Evolutionary conservation across 2,888 invertebrate species (phyloP), one percentile per base, ranked within the genome.

Genomic region (Acanthosepion lycidas): DNA sequence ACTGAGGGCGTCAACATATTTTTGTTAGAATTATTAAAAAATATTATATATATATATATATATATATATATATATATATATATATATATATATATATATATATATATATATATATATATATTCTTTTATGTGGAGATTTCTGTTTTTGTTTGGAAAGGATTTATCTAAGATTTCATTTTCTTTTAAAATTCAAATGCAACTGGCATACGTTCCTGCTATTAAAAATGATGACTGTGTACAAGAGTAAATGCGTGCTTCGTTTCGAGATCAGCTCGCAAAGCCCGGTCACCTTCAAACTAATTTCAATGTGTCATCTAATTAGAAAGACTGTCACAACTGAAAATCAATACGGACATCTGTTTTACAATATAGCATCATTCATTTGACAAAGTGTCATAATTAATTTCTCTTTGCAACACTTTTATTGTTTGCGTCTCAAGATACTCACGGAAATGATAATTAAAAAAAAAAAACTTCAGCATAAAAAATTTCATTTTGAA

Each of bases 271-370:
- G 33, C n/a, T 23, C 12, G n/a, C 78, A 78, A 78, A 78, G 78
- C 12, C 78, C 78, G 78, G 78, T 33, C 78, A 33, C 5, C 78
- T 78, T 78, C 78, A 33, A 78, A 78, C 78, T 78, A 78, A 78
- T 78, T 78, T n/a, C 78, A 78, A 78, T 12, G 78, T 78, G 78
- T 78, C 78, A 78, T 78, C 78, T 78, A 78, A 78, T 78, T 78
- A 78, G 78, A 33, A n/a, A 78, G 78, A 78, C 78, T 78, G 78
- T 78, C 78, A 78, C 78, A 15, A 33, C 18, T n/a, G 78, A 78
- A 78, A 78, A 78, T 78, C 78, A 33, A 78, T 78, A 78, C 33
- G 2, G 78, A 78, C 78, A 78, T 78, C 78, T 78, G 78, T 78
- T 78, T 78, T 78, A 78, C 33, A 78, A n/a, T 33, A 78, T 78